phyloP scores from a whole-genome alignment of 1,140 invertebrate genomes.

The Bacillus rossius region DNA sequence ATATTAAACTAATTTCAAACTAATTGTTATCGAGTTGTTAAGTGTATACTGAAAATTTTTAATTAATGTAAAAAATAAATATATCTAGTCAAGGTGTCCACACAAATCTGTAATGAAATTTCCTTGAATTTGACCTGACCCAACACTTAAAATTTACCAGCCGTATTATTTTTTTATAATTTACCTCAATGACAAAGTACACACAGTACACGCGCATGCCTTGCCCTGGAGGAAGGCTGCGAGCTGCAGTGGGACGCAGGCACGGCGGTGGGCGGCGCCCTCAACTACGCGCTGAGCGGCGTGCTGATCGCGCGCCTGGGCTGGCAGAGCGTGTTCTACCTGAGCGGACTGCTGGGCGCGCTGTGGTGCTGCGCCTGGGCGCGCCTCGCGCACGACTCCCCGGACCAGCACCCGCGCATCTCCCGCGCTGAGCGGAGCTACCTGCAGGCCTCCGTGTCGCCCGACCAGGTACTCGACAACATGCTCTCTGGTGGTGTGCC shows the following conservation, averaged over 20 bases:
- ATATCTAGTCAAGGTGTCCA: too few relatives aligned
- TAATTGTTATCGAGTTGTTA: too few relatives aligned
- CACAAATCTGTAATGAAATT: too few relatives aligned
- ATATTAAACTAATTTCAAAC: too few relatives aligned
- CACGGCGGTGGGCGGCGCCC: slow-evolving; percentile 34
- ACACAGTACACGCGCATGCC: slow-evolving; percentile 23
- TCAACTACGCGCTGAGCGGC: slow-evolving; percentile 31
- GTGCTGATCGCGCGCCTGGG: slow-evolving; percentile 29
- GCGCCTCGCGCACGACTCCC: slow-evolving; percentile 30
- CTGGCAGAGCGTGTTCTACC: slow-evolving; percentile 37
- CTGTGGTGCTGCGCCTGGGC: slow-evolving; percentile 40
- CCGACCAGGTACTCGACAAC: too few relatives aligned
- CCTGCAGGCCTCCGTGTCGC: not conserved
- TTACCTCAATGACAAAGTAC: too few relatives aligned
- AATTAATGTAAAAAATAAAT: too few relatives aligned
- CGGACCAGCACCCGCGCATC: slow-evolving; percentile 47
- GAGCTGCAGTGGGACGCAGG: slow-evolving; percentile 30
- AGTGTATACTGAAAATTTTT: too few relatives aligned
- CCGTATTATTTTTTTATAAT: too few relatives aligned
- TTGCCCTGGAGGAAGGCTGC: slow-evolving; percentile 10
- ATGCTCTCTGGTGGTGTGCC: too few relatives aligned
- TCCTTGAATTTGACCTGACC: too few relatives aligned
- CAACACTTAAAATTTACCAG: too few relatives aligned
- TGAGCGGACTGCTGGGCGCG: slow-evolving; percentile 30
- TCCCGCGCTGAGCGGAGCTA: slow-evolving; percentile 40